These are phyloP conservation scores for Cerceris ruficornis DNA, from an alignment of 2,888 invertebrate genomes.

Conservation along the genomic window DNA sequence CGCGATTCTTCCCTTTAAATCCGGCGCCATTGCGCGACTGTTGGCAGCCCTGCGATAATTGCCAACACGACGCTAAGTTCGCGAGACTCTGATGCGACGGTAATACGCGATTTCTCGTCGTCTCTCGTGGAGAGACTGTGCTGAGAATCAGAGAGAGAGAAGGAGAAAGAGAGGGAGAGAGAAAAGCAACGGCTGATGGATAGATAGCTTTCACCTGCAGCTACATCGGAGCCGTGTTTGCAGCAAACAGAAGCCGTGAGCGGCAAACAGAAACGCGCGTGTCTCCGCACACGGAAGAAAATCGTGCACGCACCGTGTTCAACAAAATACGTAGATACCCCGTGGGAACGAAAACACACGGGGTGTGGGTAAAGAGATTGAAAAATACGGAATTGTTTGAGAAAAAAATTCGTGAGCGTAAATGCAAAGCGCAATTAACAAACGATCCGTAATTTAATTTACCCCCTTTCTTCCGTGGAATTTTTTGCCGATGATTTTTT, in stretches of 20 bases:
- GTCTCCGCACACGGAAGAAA: not conserved
- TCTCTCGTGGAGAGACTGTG: constrained; percentile 3
- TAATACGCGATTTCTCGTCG: constrained; percentile 45
- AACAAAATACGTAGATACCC: too few relatives aligned
- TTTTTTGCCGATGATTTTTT: too few relatives aligned
- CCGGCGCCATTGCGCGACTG: constrained; percentile 21
- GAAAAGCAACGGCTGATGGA: constrained; percentile 19
- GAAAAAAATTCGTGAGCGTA: too few relatives aligned
- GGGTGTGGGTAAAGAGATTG: not conserved
- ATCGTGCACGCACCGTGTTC: not conserved
- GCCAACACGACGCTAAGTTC: constrained; percentile 35
- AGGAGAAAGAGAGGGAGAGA: not conserved
- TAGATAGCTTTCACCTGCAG: constrained; percentile 36
- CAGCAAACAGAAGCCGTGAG: not conserved
- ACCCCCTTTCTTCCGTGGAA: too few relatives aligned
- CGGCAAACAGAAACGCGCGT: constrained; percentile 27
- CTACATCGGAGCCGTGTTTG: constrained; percentile 22
- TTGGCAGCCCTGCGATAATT: constrained; percentile 43
- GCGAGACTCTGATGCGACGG: constrained; percentile 49
- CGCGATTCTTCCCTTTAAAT: constrained; percentile 19
- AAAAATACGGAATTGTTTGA: too few relatives aligned
- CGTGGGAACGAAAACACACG: too few relatives aligned
- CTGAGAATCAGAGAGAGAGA: not conserved
- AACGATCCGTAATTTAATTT: too few relatives aligned
- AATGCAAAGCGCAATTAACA: too few relatives aligned